Percentiles rank a stretch among this genome's conserved stretches.
phyloP scores from a whole-genome alignment of 2,797 vertebrate species.

The Melanotaenia trifasciata region DNA sequence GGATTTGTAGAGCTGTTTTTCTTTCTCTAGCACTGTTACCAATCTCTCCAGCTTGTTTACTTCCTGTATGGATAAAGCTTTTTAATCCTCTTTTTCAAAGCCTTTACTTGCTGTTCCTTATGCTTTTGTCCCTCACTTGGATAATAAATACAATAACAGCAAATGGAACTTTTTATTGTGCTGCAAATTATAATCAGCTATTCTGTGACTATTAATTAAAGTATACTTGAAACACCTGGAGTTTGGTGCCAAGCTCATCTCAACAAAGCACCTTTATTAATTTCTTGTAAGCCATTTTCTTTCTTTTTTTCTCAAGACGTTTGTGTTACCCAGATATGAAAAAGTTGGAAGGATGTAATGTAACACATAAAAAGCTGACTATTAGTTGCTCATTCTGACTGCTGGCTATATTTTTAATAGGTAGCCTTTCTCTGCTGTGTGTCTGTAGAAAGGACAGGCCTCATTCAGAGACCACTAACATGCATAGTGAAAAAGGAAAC shows the following conservation, averaged over 20 bases:
- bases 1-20: constrained; percentile 50
- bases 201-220: constrained; percentile 36
- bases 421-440: constrained; percentile 1
- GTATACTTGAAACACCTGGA: constrained; percentile 16
- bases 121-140: constrained; percentile 53
- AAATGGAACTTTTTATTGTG: constrained; percentile 38
- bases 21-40: constrained; percentile 51
- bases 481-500: constrained; percentile 61
- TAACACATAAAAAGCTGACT: constrained; percentile 1
- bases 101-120: constrained; percentile 37
- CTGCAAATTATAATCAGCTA: constrained; percentile 24
- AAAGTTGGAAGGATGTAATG: not conserved
- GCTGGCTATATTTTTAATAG: constrained; percentile 12
- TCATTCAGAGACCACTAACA: constrained; percentile 59
- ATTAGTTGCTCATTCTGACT: not conserved
- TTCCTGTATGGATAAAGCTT: constrained; percentile 57
- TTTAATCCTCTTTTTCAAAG: constrained; percentile 74
- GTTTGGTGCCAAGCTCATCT: constrained; percentile 1
- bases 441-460: constrained; percentile 26
- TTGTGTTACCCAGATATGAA: constrained; percentile 1
- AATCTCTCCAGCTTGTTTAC: constrained; percentile 60
- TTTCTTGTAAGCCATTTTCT: constrained; percentile 1
- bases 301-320: not conserved
- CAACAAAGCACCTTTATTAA: not conserved
- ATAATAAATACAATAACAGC: constrained; percentile 55